These are phyloP conservation scores for Trichomycterus rosablanca DNA, from an alignment of 2,113 vertebrate species.

Conservation along the genomic window DNA sequence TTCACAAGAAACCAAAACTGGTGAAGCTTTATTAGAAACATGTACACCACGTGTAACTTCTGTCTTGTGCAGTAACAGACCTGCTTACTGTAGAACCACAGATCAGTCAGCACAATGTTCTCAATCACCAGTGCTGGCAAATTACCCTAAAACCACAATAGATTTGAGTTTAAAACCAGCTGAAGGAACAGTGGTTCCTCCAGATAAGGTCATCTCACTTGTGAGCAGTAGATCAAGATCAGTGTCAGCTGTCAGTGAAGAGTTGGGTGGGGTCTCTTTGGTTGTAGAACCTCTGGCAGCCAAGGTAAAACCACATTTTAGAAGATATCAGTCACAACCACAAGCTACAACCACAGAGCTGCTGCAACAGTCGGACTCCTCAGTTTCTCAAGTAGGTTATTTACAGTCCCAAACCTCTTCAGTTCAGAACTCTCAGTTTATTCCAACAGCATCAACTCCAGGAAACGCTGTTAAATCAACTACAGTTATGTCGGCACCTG, in stretches of 20 bases:
- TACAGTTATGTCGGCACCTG: no score
- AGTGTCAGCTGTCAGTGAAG: background rate
- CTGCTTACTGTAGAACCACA: background rate
- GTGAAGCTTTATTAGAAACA: conserved; percentile 17
- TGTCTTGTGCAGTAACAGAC: conserved; percentile 27
- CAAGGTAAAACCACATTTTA: background rate
- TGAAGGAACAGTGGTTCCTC: background rate
- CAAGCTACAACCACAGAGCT: background rate
- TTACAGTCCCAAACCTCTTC: no score
- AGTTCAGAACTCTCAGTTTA: conserved; percentile 3
- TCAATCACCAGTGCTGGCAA: conserved; percentile 46
- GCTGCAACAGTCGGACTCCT: background rate
- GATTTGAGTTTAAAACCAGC: conserved; percentile 64
- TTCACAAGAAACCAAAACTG: background rate
- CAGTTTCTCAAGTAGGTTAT: background rate
- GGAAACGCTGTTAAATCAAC: background rate
- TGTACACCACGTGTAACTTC: conserved; percentile 7
- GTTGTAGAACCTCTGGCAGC: background rate
- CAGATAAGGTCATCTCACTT: conserved; percentile 17
- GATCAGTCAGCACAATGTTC: background rate
- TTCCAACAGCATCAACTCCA: conserved; percentile 42
- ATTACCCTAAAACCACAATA: conserved; percentile 63
- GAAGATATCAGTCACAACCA: conserved; percentile 28
- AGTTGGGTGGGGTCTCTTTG: background rate
- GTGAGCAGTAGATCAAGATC: conserved; percentile 13